phyloP scores from a whole-genome alignment of 2,113 vertebrate species.

The Nesogale talazaci region DNA sequence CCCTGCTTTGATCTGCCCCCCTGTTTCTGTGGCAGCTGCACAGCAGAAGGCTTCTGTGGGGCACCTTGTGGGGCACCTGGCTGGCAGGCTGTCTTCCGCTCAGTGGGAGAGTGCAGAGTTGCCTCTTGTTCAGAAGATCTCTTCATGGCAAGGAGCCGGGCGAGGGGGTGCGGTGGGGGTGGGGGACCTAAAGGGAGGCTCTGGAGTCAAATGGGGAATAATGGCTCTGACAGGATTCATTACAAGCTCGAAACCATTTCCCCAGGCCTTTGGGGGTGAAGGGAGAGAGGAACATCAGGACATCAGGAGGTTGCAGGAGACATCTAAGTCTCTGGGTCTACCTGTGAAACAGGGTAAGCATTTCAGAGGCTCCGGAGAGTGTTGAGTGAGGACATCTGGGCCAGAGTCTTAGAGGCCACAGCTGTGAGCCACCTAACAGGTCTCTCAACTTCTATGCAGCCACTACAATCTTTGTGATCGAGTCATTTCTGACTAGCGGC shows the following conservation, averaged over 20 bases:
- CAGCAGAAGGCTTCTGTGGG: constrained; percentile 14
- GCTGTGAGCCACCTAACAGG: neutral
- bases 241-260: neutral
- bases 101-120: neutral
- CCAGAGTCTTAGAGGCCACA: neutral
- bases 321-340: neutral
- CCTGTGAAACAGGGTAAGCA: neutral
- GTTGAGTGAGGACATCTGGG: neutral
- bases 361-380: neutral
- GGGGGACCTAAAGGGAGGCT: neutral
- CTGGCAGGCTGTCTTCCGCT: neutral
- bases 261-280: neutral
- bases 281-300: no score
- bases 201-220: neutral
- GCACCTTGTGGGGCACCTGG: neutral
- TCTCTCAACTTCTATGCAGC: neutral
- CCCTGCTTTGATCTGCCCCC: constrained; percentile 67
- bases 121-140: neutral
- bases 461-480: neutral
- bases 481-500: neutral
- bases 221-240: neutral
- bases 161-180: no score
- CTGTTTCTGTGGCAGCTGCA: constrained; percentile 29
- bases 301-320: neutral
- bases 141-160: neutral